phyloP scores from a whole-genome alignment of 2,888 invertebrate genomes.

The Sinelater perroti region DNA sequence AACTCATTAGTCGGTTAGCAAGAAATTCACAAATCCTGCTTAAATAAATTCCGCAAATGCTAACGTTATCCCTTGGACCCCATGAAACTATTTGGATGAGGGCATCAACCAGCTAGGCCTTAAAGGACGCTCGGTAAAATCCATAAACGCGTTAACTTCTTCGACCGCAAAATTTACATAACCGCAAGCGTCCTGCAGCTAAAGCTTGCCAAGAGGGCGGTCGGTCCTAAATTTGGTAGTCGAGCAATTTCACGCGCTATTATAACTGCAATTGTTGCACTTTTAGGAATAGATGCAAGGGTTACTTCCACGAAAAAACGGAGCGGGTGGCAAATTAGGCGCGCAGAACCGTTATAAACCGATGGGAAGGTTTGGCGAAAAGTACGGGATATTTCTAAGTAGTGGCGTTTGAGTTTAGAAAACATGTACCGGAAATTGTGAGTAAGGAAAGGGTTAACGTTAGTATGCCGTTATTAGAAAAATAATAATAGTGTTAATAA shows the following conservation, averaged over 20 bases:
- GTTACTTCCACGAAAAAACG: background rate
- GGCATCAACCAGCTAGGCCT: background rate
- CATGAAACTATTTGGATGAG: no score
- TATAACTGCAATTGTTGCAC: conserved; percentile 21
- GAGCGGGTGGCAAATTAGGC: background rate
- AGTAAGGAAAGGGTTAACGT: no score
- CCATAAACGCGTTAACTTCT: conserved; percentile 19
- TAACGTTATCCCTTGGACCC: no score
- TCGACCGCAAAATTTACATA: conserved; percentile 23
- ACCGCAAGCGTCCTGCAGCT: conserved; percentile 17
- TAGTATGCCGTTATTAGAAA: no score
- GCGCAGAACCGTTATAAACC: background rate
- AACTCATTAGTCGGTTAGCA: no score
- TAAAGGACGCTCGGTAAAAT: background rate
- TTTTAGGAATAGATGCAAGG: conserved; percentile 10
- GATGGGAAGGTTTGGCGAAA: background rate
- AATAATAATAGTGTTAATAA: no score
- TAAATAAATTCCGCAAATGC: no score
- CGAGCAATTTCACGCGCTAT: conserved; percentile 26
- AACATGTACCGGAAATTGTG: no score
- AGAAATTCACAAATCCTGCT: no score
- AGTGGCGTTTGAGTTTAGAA: no score
- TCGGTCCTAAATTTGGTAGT: conserved; percentile 17
- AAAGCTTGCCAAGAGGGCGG: conserved; percentile 14
- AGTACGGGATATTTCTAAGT: background rate